Conservation (phyloP, 2,888 invertebrate genomes). For the Elysia crispata region DNA sequence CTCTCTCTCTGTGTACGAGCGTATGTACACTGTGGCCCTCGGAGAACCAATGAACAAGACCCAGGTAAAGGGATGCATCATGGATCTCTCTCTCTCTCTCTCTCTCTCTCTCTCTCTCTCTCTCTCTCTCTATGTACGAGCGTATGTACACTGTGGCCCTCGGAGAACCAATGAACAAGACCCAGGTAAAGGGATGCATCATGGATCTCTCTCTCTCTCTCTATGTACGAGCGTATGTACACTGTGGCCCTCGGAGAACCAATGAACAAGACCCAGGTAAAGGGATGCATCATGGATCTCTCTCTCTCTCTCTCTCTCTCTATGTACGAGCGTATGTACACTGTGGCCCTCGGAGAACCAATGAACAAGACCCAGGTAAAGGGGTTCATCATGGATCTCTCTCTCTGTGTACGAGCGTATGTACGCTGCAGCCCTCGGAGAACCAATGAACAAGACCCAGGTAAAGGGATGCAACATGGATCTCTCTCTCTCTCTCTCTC, state of each 20-base stretch:
- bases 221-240: conserved; percentile 76
- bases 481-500: neutral
- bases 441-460: conserved; percentile 77
- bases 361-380: conserved; percentile 76
- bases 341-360: conserved; percentile 76
- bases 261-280: conserved; percentile 76
- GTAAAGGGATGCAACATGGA: conserved; percentile 55
- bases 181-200: conserved; percentile 65
- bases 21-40: conserved; percentile 76
- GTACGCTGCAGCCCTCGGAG: conserved; percentile 76
- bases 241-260: conserved; percentile 77
- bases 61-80: conserved; percentile 63
- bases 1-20: conserved; percentile 75
- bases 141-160: conserved; percentile 77
- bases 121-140: conserved; percentile 78
- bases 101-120: neutral
- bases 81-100: neutral
- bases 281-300: too few relatives aligned
- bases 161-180: conserved; percentile 76
- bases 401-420: conserved; percentile 76
- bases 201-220: neutral
- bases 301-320: neutral
- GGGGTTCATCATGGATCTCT: too few relatives aligned
- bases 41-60: conserved; percentile 76
- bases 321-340: conserved; percentile 77